These are phyloP conservation scores for Pteronura brasiliensis DNA, from an alignment of 2,113 vertebrate genomes.

Conservation along the genomic window DNA sequence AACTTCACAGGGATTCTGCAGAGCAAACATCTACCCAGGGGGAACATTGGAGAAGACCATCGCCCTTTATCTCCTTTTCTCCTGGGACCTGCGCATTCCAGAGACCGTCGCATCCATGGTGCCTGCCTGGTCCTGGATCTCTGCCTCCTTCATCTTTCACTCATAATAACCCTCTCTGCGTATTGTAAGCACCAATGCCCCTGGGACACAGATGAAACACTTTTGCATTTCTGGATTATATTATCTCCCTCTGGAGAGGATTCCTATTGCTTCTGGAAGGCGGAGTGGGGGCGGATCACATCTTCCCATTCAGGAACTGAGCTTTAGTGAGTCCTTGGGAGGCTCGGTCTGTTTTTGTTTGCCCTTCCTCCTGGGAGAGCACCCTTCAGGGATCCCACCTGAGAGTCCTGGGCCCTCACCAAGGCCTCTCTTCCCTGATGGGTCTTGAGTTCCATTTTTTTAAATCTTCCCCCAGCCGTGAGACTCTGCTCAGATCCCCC, in stretches of 20 bases:
- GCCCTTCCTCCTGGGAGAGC: accelerated
- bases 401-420: neutral
- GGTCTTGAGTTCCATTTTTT: neutral
- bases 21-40: neutral
- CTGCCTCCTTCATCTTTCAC: neutral
- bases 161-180: neutral
- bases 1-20: neutral
- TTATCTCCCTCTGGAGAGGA: neutral
- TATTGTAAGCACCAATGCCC: neutral
- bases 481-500: neutral
- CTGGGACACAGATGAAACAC: neutral
- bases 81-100: neutral
- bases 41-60: neutral
- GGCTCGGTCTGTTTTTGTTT: neutral
- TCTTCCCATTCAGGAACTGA: neutral
- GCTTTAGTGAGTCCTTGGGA: neutral
- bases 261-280: neutral
- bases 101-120: neutral
- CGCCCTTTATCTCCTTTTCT: neutral
- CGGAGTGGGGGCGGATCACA: too few species aligned
- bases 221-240: neutral
- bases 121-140: neutral
- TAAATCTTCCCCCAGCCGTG: too few species aligned
- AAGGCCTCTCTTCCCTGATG: neutral
- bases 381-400: neutral